These are phyloP conservation scores for Listronotus bonariensis DNA, from an alignment of 1,140 invertebrate species.

Conservation along the genomic window DNA sequence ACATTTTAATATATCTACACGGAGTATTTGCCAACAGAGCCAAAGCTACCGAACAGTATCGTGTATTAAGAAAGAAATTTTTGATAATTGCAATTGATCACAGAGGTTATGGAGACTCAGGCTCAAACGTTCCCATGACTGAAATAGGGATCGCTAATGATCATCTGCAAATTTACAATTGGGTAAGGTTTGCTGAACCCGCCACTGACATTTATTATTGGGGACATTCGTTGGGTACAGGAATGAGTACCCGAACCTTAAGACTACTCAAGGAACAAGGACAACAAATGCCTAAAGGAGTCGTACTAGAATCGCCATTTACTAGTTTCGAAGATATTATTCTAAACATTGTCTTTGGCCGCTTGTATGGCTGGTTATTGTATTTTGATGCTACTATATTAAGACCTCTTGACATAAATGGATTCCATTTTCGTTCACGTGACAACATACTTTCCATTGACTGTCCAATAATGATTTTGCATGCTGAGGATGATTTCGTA, in stretches of 20 bases:
- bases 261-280: slow-evolving; percentile 43
- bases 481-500: slow-evolving; percentile 85
- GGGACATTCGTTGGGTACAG: slow-evolving; percentile 84
- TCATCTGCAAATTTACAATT: slow-evolving; percentile 76
- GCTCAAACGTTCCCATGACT: slow-evolving; percentile 60
- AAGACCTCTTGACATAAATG: slow-evolving; percentile 67
- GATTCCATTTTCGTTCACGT: slow-evolving; percentile 71
- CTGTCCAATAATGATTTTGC: slow-evolving; percentile 81
- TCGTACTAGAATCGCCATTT: slow-evolving; percentile 87
- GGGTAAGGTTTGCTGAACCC: slow-evolving; percentile 62
- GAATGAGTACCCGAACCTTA: slow-evolving; percentile 68
- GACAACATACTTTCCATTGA: slow-evolving; percentile 68
- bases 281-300: slow-evolving; percentile 65
- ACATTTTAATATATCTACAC: slow-evolving; percentile 47
- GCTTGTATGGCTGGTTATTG: slow-evolving; percentile 65
- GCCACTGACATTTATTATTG: slow-evolving; percentile 73
- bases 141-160: slow-evolving; percentile 85
- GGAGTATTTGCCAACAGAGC: slow-evolving; percentile 47
- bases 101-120: slow-evolving; percentile 88
- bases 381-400: slow-evolving; percentile 74
- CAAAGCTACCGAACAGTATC: slow-evolving; percentile 30
- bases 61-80: slow-evolving; percentile 46
- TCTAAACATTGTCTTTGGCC: slow-evolving; percentile 72
- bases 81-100: slow-evolving; percentile 94
- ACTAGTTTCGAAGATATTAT: slow-evolving; percentile 85